Conservation (phyloP, 2,113 vertebrate genomes). For the Pygoscelis antarcticus region DNA sequence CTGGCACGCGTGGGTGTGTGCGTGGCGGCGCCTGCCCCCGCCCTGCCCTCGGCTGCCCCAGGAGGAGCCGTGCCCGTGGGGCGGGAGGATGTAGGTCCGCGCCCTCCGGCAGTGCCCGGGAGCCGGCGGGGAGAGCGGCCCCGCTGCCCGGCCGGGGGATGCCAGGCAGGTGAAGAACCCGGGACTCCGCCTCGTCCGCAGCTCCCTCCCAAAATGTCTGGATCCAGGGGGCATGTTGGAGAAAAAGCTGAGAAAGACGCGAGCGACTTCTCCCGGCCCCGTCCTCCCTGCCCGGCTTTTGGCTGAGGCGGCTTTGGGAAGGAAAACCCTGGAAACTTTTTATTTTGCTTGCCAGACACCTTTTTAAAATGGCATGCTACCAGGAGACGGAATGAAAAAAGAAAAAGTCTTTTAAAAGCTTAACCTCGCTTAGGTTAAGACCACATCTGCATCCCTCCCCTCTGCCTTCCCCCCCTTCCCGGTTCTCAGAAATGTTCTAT, state of each 20-base stretch:
- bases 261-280: background rate
- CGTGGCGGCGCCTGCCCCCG: background rate
- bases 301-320: background rate
- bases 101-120: background rate
- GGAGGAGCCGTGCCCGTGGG: background rate
- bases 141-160: background rate
- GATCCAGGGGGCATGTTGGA: background rate
- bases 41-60: background rate
- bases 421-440: conserved; percentile 7
- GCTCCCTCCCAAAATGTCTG: background rate
- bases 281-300: background rate
- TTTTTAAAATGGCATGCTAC: conserved; percentile 36
- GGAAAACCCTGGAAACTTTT: conserved; percentile 63
- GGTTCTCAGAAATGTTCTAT: conserved; percentile 13
- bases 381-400: conserved; percentile 39
- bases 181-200: background rate
- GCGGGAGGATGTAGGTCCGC: background rate
- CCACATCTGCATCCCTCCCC: background rate
- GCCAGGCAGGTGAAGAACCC: background rate
- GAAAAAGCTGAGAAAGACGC: background rate
- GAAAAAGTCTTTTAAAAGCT: conserved; percentile 12
- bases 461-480: background rate
- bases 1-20: background rate
- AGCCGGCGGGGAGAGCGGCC: background rate
- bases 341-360: conserved; percentile 48